Evolutionary conservation across 2,797 vertebrate species (phyloP).

Genomic region (Eulemur rubriventer): DNA sequence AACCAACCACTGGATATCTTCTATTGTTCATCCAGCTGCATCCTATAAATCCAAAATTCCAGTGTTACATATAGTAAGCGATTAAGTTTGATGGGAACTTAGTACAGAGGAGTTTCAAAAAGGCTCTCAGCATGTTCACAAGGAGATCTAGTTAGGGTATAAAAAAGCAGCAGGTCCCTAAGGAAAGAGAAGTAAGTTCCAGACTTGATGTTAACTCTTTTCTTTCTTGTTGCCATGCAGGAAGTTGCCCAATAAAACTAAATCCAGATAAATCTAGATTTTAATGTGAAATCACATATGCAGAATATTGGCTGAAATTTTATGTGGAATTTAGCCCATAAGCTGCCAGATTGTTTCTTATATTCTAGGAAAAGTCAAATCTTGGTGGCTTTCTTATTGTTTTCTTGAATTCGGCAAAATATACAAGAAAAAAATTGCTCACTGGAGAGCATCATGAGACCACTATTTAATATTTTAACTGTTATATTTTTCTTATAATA

Average conservation of each 20-base stretch:
- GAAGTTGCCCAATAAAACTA: neutral
- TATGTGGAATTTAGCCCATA: neutral
- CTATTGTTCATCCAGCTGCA: neutral
- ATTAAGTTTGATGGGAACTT: neutral
- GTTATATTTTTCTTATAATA: neutral
- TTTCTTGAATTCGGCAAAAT: neutral
- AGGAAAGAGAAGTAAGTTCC: neutral
- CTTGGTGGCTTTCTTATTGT: neutral
- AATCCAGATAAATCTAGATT: neutral
- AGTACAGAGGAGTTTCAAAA: neutral
- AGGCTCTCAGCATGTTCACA: neutral
- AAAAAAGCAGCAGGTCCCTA: neutral
- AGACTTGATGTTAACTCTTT: neutral
- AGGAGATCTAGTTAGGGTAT: neutral
- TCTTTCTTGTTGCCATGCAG: neutral
- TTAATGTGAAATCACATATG: neutral
- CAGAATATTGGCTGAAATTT: neutral
- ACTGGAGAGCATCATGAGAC: neutral
- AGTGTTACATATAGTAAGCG: neutral
- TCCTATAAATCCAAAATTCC: neutral
- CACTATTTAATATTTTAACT: neutral
- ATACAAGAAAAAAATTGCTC: neutral
- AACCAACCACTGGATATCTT: neutral
- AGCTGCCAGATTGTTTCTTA: neutral
- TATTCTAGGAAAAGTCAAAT: neutral